Conservation (phyloP, 2,888 invertebrate genomes). For the Oscheius sp. region DNA sequence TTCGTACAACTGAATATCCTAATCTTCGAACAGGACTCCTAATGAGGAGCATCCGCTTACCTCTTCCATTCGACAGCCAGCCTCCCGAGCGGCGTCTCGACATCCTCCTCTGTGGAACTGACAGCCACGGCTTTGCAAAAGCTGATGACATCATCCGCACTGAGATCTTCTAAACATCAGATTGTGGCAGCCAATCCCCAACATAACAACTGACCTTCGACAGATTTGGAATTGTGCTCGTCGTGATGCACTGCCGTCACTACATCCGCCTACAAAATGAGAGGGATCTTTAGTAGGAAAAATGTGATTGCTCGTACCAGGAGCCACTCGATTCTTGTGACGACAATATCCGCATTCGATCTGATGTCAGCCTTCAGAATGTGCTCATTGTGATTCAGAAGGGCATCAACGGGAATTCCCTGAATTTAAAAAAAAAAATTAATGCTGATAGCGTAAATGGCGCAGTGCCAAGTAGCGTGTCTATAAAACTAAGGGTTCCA, state of each 20-base stretch:
- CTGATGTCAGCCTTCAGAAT: conserved; percentile 50
- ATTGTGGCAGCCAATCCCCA: neutral
- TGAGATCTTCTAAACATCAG: conserved; percentile 42
- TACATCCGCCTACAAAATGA: conserved; percentile 36
- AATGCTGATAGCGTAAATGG: too few species aligned
- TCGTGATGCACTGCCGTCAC: neutral
- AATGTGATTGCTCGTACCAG: conserved; percentile 39
- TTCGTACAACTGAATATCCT: too few species aligned
- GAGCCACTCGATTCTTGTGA: conserved; percentile 53
- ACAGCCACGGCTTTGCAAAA: conserved; percentile 46
- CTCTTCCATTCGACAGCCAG: conserved; percentile 57
- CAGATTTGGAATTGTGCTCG: neutral
- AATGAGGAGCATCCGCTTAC: conserved; percentile 21
- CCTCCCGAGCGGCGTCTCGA: conserved; percentile 55
- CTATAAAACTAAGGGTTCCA: too few species aligned
- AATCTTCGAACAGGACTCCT: too few species aligned
- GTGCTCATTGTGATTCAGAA: conserved; percentile 56
- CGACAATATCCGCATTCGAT: conserved; percentile 46
- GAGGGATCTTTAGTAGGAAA: too few species aligned
- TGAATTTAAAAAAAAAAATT: conserved; percentile 23
- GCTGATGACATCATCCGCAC: conserved; percentile 45
- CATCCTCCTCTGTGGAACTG: conserved; percentile 42
- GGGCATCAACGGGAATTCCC: conserved; percentile 54
- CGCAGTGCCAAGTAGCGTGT: too few species aligned
- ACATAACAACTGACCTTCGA: conserved; percentile 7